phyloP scores from a whole-genome alignment of 2,888 invertebrate species.

The Chaitophorus viminalis region DNA sequence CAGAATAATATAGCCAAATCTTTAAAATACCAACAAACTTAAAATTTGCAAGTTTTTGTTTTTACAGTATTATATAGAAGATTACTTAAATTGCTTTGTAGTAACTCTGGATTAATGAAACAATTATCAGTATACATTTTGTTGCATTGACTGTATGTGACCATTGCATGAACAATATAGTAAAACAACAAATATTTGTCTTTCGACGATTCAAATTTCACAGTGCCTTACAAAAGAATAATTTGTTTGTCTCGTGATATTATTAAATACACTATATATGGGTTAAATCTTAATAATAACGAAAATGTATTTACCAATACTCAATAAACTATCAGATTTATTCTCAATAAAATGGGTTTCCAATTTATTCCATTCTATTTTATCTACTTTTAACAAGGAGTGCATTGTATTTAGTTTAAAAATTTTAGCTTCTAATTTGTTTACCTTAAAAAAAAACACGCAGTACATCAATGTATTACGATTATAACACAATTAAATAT shows the following conservation, averaged over 20 bases:
- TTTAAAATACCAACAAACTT: not conserved
- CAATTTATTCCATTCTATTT: not conserved
- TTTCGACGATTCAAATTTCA: slow-evolving; percentile 3
- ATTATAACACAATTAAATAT: too few species aligned
- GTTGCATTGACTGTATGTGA: not conserved
- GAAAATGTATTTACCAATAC: not conserved
- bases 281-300: too few species aligned
- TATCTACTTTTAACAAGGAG: not conserved
- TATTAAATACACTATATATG: too few species aligned
- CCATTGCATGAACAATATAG: not conserved
- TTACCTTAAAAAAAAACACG: not conserved
- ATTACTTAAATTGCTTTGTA: slow-evolving; percentile 6
- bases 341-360: not conserved
- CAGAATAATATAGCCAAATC: not conserved
- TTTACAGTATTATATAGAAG: not conserved
- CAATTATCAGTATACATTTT: not conserved
- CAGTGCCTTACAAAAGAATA: not conserved
- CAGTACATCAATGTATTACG: not conserved
- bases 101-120: not conserved
- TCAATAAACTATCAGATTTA: not conserved
- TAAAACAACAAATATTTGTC: slow-evolving; percentile 12
- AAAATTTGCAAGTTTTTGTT: too few species aligned
- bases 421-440: not conserved
- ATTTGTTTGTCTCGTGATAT: not conserved
- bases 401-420: not conserved